Evolutionary conservation across 2,113 vertebrate species (phyloP), one percentile per base, ranked within the genome.

Genomic region (Tetraodon nigroviridis): DNA sequence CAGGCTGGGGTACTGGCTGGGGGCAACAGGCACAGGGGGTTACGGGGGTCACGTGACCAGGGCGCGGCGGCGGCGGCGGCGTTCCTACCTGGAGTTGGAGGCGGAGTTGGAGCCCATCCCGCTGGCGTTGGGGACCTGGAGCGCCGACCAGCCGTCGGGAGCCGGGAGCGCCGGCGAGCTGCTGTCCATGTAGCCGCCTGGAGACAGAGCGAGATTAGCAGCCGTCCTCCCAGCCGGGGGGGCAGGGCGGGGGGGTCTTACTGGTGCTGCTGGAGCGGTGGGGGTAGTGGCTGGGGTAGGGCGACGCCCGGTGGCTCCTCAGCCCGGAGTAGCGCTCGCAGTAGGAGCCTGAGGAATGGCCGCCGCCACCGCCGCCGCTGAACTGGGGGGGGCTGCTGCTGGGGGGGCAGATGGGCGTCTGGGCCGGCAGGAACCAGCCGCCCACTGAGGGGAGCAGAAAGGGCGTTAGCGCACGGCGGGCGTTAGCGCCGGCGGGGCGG

Each of bases 131-230:
- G 90, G 89, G 69, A 92, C 90, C 79, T 87, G 88, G 47, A 91
- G 85, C 42, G 88, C 73, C 8, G 91, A 90, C 91, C 91, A 92
- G 81, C 87, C 87, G 78, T 92, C 91, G 10, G 91, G 91, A 49
- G 84, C 27, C 3, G 84, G 62, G 52, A 92, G 77, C 48, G 76
- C 42, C 22, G 83, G 83, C 6, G 90, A 85, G 20, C 80, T 79
- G 71, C 86, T 89, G 69, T 92, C 91, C 86, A 91, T 90, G 78
- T 92, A 92, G 83, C 85, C 90, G 60, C 89, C 91, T 92, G 55
- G 13, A 2, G 0, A 44, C 0, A 67, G 4, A 22, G 0, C 18
- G 1, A n/a, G 55, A 16, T 67, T 3, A 71, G 46, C 22, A 0
- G 7, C 7, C 20, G 10, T 17, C 42, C 29, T 63, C 22, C 12